Conservation (phyloP, 2,888 invertebrate species). For the Phengaris alcon region DNA sequence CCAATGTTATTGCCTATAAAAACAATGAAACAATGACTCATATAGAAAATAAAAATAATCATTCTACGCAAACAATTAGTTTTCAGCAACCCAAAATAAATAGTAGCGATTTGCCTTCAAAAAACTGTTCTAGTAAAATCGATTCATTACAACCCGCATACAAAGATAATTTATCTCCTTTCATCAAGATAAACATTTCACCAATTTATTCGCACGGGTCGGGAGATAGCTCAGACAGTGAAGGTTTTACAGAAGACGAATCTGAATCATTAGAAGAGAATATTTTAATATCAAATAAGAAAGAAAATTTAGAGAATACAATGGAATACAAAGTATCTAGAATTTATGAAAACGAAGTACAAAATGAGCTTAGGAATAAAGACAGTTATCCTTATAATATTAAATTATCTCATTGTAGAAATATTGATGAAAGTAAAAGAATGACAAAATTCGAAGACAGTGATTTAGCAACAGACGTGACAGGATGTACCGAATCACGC, state of each 20-base stretch:
- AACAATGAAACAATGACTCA: constrained; percentile 70
- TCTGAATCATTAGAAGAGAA: not conserved
- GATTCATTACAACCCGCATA: constrained; percentile 42
- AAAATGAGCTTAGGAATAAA: constrained; percentile 54
- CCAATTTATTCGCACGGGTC: constrained; percentile 71
- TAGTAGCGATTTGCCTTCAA: constrained; percentile 46
- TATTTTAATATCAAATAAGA: constrained; percentile 61
- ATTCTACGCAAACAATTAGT: constrained; percentile 59
- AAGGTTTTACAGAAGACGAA: constrained; percentile 11
- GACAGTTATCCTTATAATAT: constrained; percentile 70
- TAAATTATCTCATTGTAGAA: constrained; percentile 60
- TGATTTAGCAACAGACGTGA: constrained; percentile 36
- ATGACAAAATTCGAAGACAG: constrained; percentile 59
- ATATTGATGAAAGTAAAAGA: constrained; percentile 53
- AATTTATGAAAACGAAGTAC: constrained; percentile 40
- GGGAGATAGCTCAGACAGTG: constrained; percentile 41
- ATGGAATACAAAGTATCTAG: constrained; percentile 38
- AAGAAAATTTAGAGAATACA: constrained; percentile 1
- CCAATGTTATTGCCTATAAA: constrained; percentile 49
- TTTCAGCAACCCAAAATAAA: constrained; percentile 60
- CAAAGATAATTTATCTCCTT: constrained; percentile 54
- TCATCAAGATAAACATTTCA: constrained; percentile 81
- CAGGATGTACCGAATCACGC: constrained; percentile 29
- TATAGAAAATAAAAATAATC: constrained; percentile 49
- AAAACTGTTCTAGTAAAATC: constrained; percentile 47